phyloP scores from a whole-genome alignment of 2,888 invertebrate species.

The Sabellastarte sp. region DNA sequence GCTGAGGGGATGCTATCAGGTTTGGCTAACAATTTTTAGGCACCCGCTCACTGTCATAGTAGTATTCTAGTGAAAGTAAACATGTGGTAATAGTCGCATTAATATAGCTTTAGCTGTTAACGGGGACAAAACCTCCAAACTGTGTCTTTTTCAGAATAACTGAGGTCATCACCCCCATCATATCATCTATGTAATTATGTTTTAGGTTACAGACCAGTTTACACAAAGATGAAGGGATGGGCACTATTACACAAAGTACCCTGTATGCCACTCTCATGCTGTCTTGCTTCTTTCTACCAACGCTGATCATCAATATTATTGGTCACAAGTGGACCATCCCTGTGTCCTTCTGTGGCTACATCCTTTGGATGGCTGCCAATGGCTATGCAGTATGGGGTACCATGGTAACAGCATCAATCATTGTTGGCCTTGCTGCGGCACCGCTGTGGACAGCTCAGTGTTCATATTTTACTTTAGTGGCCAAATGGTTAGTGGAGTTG shows the following conservation, averaged over 20 bases:
- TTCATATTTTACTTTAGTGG: constrained; percentile 77
- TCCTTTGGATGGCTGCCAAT: constrained; percentile 91
- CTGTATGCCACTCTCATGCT: constrained; percentile 90
- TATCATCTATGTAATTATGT: too few species aligned
- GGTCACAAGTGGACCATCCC: constrained; percentile 85
- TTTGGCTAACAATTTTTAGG: too few species aligned
- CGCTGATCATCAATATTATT: constrained; percentile 35
- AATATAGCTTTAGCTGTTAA: too few species aligned
- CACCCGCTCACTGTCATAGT: too few species aligned
- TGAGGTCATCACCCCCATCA: too few species aligned
- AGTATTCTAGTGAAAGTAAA: too few species aligned
- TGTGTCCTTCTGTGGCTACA: constrained; percentile 87
- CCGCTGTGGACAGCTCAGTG: constrained; percentile 99
- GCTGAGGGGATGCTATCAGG: too few species aligned
- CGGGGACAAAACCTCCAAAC: too few species aligned
- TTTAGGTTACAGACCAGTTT: neutral
- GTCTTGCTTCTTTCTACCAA: constrained; percentile 84
- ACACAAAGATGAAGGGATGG: constrained; percentile 62
- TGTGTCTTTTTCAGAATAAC: too few species aligned
- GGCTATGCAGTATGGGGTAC: constrained; percentile 73
- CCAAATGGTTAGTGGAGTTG: too few species aligned
- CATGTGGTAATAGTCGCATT: too few species aligned
- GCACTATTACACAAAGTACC: constrained; percentile 84
- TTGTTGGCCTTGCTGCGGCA: constrained; percentile 92
- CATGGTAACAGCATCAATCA: constrained; percentile 73